Evolutionary conservation across 2,888 invertebrate species (phyloP), one percentile per base, ranked within the genome.

Genomic region (Apeira syringaria): DNA sequence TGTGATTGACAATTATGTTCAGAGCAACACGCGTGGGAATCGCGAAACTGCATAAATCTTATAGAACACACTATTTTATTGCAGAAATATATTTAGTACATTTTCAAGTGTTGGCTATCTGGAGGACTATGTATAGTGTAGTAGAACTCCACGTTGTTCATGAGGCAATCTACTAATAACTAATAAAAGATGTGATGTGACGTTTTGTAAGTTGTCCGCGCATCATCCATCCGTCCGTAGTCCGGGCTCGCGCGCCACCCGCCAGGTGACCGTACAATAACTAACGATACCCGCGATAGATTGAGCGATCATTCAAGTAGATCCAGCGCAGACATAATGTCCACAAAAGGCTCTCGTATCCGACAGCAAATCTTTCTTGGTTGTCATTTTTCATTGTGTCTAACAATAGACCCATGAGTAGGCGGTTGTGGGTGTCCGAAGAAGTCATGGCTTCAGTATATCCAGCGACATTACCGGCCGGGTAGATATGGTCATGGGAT

Each of bases 381-480:
- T 13, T 20, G 22, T 8, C 10, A 29, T 34, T 25, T 25, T 13
- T 41, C 29, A 34, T 25, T 35, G 35, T 12, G 17, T 20, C 8
- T 13, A 30, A 36, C 42, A 42, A 42, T 36, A 15, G 42, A n/a
- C 20, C 26, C 35, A n/a, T 15, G 36, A 27, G 25, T 25, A 33
- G 37, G 41, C 18, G 33, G 13, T 25, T 25, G 47, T 43, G 43
- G 47, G 43, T 36, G 36, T 29, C 31, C 35, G 27, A 36, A 29
- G 32, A 43, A 48, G 43, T 43, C 36, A 22, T 39, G 29, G 36
- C 29, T 35, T 20, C 5, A 6, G 7, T 20, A 3, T 20, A 5
- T 5, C 1, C 18, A 20, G 5, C 2, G 18, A 20, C 6, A 20
- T 22, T 15, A 15, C 15, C 15, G 15, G 29, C 1, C 3, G 2